A percentile compares a stretch with the other conserved stretches of the same genome.
Evolutionary conservation across 1,140 invertebrate species (phyloP).

Genomic region (Chironomus tepperi): DNA sequence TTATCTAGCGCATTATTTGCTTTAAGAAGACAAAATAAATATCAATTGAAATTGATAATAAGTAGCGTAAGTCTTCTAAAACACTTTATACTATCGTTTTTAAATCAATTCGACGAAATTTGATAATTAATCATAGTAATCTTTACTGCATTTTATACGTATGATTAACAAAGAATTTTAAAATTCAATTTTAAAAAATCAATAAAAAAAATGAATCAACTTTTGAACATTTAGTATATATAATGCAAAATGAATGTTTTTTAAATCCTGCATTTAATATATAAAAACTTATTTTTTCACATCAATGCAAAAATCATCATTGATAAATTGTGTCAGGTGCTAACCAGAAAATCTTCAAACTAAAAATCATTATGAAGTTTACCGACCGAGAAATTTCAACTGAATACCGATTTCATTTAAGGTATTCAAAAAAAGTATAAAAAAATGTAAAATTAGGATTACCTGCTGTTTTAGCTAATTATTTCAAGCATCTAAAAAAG

Average conservation of each 20-base stretch:
- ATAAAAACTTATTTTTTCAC: too few relatives aligned
- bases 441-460: constrained; percentile 14
- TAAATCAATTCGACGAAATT: not conserved
- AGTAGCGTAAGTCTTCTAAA: not conserved
- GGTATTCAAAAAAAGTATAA: not conserved
- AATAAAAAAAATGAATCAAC: too few relatives aligned
- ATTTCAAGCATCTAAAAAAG: constrained; percentile 19
- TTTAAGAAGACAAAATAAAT: too few relatives aligned
- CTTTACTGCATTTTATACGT: constrained; percentile 20
- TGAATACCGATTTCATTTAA: not conserved
- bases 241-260: too few relatives aligned
- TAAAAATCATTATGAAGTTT: not conserved
- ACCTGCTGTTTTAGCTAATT: constrained; percentile 21
- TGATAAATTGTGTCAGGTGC: not conserved
- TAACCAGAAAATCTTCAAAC: not conserved
- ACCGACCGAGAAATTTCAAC: constrained; percentile 1
- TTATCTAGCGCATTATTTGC: too few relatives aligned
- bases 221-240: too few relatives aligned
- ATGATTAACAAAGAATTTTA: not conserved
- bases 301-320: too few relatives aligned
- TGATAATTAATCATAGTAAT: not conserved
- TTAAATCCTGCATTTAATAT: too few relatives aligned
- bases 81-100: too few relatives aligned
- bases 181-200: not conserved
- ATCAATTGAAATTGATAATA: not conserved